Percentiles rank a stretch among this genome's conserved stretches.
These are phyloP conservation scores for Lethenteron reissneri DNA, from an alignment of 2,113 vertebrate genomes.

Conservation along the genomic window DNA sequence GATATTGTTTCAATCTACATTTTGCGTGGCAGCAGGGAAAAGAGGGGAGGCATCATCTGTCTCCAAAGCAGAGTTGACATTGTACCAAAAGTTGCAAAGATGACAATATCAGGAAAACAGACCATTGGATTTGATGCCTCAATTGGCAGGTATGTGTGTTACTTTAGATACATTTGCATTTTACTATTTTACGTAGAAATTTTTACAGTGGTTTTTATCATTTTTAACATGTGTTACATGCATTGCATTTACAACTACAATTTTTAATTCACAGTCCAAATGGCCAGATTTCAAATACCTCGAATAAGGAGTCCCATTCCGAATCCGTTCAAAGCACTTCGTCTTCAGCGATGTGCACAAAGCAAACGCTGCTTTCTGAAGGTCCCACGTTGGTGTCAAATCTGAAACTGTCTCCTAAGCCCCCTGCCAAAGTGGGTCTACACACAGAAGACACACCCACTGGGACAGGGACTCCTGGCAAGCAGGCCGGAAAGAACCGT, in stretches of 20 bases:
- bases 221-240: too few species aligned
- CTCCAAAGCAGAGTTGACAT: conserved; percentile 50
- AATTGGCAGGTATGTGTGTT: conserved; percentile 30
- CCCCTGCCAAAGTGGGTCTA: too few species aligned
- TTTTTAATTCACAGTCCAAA: too few species aligned
- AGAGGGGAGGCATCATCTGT: conserved; percentile 14
- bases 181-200: too few species aligned
- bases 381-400: background rate
- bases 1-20: too few species aligned
- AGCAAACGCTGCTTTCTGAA: conserved; percentile 4
- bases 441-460: conserved; percentile 28
- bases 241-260: too few species aligned
- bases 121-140: conserved; percentile 89
- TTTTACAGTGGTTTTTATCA: too few species aligned
- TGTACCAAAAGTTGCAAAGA: conserved; percentile 76
- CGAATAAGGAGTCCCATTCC: too few species aligned
- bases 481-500: conserved; percentile 42
- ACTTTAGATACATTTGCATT: background rate
- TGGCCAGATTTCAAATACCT: too few species aligned
- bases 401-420: background rate
- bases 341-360: too few species aligned
- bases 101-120: conserved; percentile 89
- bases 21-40: conserved; percentile 1
- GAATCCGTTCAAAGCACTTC: too few species aligned
- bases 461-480: conserved; percentile 23